phyloP scores from a whole-genome alignment of 1,140 invertebrate species.

The Platorchestia sp. region DNA sequence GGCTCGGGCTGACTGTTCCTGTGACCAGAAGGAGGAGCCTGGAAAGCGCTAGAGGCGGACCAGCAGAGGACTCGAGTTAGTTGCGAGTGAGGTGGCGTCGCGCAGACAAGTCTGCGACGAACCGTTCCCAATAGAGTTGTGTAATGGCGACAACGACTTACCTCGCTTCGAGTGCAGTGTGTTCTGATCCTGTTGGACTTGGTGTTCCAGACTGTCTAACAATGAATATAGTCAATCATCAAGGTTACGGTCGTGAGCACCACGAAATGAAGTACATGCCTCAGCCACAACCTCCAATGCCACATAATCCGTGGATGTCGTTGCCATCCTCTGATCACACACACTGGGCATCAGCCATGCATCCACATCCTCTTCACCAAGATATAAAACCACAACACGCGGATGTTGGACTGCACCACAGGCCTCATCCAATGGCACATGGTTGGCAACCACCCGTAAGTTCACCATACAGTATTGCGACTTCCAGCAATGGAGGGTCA shows the following conservation, averaged over 20 bases:
- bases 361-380: slow-evolving; percentile 73
- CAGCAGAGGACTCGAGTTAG: slow-evolving; percentile 52
- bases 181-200: slow-evolving; percentile 67
- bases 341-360: slow-evolving; percentile 80
- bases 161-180: slow-evolving; percentile 68
- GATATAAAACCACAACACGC: slow-evolving; percentile 72
- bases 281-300: slow-evolving; percentile 81
- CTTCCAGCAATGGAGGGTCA: slow-evolving; percentile 74
- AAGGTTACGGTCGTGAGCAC: slow-evolving; percentile 67
- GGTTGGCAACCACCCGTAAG: slow-evolving; percentile 88
- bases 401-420: slow-evolving; percentile 75
- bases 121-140: slow-evolving; percentile 66
- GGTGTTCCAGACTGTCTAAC: slow-evolving; percentile 67
- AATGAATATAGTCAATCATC: slow-evolving; percentile 68
- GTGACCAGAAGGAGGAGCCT: slow-evolving; percentile 18
- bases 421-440: slow-evolving; percentile 75
- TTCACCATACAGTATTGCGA: slow-evolving; percentile 81
- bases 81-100: slow-evolving; percentile 67
- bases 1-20: not conserved
- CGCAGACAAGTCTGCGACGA: slow-evolving; percentile 65
- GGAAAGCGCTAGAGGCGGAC: slow-evolving; percentile 48
- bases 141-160: slow-evolving; percentile 68
- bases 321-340: slow-evolving; percentile 81
- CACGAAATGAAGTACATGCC: slow-evolving; percentile 96
- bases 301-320: slow-evolving; percentile 86